Base-by-base conservation (phyloP, 2,888 invertebrate species). In the Toxonevra muliebris region DNA sequence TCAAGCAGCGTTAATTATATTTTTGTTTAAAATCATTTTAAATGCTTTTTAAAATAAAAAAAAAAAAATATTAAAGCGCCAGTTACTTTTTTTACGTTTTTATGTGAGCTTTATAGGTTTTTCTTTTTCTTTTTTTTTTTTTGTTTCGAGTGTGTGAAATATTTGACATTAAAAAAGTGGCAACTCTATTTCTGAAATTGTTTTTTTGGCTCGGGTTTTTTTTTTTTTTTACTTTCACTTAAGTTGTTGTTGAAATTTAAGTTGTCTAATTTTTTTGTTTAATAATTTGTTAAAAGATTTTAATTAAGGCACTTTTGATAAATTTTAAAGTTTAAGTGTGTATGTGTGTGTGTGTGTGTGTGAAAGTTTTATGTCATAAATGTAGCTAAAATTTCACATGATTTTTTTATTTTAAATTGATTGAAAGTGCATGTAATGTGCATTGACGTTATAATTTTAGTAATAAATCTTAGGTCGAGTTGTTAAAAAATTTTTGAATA, bases 1-100 rank as follows among this genome's bases (percentile, higher is more conserved):
- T 64, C 68, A 68, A 65, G 57, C 43, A 30, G 2, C 65, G 68
- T 65, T 68, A 68, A 68, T 68, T 68, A 68, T 57, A 50, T n/a
- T 40, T 20, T 63, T 57, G 30, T 30, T 30, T 4, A 30, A 30
- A 30, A 30, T 30, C 2, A 30, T 30, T 30, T 30, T 30, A 30
- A 30, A 30, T 30, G 30, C 30, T 30, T 30, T 30, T 30, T 30
- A 30, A 30, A 30, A 30, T 30, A 30, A 2, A 30, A 30, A 30
- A 30, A 30, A 30, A 30, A 30, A 30, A 30, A 4, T 30, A 2
- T 40, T 52, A 52, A 50, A 12, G 50, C 13, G 59, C 7, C n/a
- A n/a, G n/a, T n/a, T n/a, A n/a, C 15, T 45, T 13, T 10, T 45
- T 45, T 45, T 45, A 12, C 2, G 45, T 13, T 45, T 12, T 45